phyloP scores from a whole-genome alignment of 53 echinoderm and acorn worm species.

The Luidia sarsii region DNA sequence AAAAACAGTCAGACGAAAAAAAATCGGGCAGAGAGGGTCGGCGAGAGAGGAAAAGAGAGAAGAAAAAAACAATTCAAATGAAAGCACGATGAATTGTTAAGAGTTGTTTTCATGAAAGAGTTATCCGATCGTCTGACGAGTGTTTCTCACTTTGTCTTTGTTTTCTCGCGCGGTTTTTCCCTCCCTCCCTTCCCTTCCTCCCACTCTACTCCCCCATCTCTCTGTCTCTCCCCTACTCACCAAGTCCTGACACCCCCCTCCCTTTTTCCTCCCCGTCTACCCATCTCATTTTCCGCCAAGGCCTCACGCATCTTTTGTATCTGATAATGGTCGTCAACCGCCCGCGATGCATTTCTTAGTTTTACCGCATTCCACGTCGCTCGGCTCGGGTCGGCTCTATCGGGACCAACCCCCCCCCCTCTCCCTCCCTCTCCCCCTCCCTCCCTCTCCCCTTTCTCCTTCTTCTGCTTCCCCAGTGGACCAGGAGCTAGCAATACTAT shows the following conservation, averaged over 20 bases:
- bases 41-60: background rate
- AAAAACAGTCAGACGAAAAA: no score
- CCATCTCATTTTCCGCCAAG: background rate
- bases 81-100: background rate
- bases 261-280: background rate
- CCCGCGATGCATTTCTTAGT: constrained; percentile 15
- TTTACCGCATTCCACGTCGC: constrained; percentile 31
- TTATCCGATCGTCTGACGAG: constrained; percentile 33
- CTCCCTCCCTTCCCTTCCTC: background rate
- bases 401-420: no score
- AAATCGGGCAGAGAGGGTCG: no score
- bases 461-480: no score
- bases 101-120: constrained; percentile 19
- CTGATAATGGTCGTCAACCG: constrained; percentile 10
- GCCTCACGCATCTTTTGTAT: constrained; percentile 33
- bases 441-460: no score
- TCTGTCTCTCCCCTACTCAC: no score
- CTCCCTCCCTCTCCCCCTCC: no score
- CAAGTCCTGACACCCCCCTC: no score
- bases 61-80: background rate
- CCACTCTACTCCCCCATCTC: constrained; percentile 4
- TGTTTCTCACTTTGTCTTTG: background rate
- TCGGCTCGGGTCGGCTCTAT: background rate
- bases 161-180: constrained; percentile 5
- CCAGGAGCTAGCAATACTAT: constrained; percentile 50